phyloP scores from a whole-genome alignment of 1,140 invertebrate genomes.

The Zaprionus ornatus region DNA sequence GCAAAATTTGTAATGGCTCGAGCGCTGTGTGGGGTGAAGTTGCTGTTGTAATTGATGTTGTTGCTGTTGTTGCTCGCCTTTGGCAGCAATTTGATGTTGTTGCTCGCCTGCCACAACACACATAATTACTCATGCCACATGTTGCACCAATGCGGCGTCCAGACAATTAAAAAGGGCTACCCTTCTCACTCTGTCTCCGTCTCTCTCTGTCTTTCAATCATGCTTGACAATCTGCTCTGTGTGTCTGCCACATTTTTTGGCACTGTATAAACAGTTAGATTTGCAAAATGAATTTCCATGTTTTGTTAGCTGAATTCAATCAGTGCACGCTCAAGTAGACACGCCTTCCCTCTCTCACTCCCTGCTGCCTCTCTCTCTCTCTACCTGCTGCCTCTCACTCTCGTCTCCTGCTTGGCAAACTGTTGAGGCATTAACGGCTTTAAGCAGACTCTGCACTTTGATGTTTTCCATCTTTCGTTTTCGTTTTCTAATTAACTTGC shows the following conservation, averaged over 20 bases:
- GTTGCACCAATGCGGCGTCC: constrained; percentile 6
- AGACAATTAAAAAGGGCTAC: constrained; percentile 7
- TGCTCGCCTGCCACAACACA: constrained; percentile 22
- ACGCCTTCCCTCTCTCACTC: no score
- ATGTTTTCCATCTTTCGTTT: constrained; percentile 55
- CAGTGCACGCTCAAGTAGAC: neutral
- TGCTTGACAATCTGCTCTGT: neutral
- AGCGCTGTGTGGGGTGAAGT: neutral
- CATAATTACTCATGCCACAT: constrained; percentile 68
- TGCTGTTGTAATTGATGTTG: neutral
- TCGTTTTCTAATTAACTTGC: constrained; percentile 68
- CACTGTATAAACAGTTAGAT: neutral
- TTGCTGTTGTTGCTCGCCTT: constrained; percentile 24
- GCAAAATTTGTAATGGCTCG: constrained; percentile 49
- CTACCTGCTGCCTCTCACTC: neutral
- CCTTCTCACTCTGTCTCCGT: neutral
- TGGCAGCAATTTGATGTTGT: constrained; percentile 42
- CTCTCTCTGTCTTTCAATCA: no score
- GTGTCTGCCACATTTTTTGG: neutral
- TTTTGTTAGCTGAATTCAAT: neutral
- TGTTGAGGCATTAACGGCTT: constrained; percentile 27
- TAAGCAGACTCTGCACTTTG: constrained; percentile 53
- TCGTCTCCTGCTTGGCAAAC: neutral
- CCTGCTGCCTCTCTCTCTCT: neutral
- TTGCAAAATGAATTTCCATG: neutral